phyloP scores from a whole-genome alignment of 2,113 vertebrate genomes.

The Sander lucioperca region DNA sequence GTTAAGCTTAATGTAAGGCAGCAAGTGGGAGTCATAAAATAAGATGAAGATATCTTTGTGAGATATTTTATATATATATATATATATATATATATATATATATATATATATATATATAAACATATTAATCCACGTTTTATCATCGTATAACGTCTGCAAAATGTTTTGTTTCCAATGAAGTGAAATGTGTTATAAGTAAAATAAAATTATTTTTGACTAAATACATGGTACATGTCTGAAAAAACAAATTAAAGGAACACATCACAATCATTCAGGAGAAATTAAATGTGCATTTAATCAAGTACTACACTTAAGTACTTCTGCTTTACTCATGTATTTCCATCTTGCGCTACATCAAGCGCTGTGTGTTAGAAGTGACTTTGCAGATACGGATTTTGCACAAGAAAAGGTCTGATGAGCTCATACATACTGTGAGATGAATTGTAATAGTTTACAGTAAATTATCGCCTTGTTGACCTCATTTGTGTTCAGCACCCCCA shows the following conservation, averaged over 20 bases:
- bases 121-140: neutral
- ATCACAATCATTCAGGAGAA: neutral
- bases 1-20: neutral
- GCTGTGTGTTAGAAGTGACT: too few relatives aligned
- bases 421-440: too few relatives aligned
- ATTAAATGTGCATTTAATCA: neutral
- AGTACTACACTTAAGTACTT: neutral
- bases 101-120: neutral
- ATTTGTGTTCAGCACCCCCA: too few relatives aligned
- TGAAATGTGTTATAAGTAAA: neutral
- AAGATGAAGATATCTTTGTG: neutral
- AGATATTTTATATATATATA: neutral
- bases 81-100: too few relatives aligned
- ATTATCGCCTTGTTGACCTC: too few relatives aligned
- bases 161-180: neutral
- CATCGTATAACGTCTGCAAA: neutral
- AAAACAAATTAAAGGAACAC: neutral
- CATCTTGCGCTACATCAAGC: neutral
- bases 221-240: neutral
- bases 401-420: too few relatives aligned
- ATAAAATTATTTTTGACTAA: neutral
- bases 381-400: too few relatives aligned
- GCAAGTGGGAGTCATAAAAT: neutral
- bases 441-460: too few relatives aligned
- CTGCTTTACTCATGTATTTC: neutral